Percentiles rank a stretch among this genome's conserved stretches.
Evolutionary conservation across 1,140 invertebrate genomes (phyloP).

Genomic region (Euwallacea similis): DNA sequence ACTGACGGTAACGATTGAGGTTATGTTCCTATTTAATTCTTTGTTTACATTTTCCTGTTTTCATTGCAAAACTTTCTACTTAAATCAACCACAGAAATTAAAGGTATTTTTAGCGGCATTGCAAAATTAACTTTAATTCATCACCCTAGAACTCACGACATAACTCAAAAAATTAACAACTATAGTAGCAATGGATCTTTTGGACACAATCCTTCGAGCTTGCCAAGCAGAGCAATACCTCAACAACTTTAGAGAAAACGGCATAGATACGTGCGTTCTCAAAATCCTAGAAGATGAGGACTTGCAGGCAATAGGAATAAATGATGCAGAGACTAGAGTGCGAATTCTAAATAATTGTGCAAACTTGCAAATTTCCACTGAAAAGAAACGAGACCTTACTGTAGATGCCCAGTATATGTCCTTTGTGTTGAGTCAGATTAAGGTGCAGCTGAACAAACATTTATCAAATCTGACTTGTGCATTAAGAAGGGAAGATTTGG

Average conservation of each 20-base stretch:
- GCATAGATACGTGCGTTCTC: constrained; percentile 33
- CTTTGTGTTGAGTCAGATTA: constrained; percentile 32
- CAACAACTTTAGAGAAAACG: constrained; percentile 34
- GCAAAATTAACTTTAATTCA: too few species aligned
- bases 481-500: constrained; percentile 25
- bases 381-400: constrained; percentile 33
- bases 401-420: constrained; percentile 6
- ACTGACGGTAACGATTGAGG: too few species aligned
- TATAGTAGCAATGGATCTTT: constrained; percentile 30
- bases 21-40: too few species aligned
- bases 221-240: constrained; percentile 34
- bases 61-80: too few species aligned
- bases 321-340: constrained; percentile 28
- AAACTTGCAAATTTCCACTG: constrained; percentile 37
- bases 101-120: too few species aligned
- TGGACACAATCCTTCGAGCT: constrained; percentile 38
- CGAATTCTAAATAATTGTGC: constrained; percentile 25
- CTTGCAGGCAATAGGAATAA: constrained; percentile 37
- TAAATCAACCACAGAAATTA: too few species aligned
- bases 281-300: constrained; percentile 40
- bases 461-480: constrained; percentile 34
- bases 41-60: too few species aligned
- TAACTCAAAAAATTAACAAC: neutral
- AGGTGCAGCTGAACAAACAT: constrained; percentile 36
- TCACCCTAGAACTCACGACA: too few species aligned